Conservation (phyloP, 2,797 vertebrate species). For the Aotus griseimembra region DNA sequence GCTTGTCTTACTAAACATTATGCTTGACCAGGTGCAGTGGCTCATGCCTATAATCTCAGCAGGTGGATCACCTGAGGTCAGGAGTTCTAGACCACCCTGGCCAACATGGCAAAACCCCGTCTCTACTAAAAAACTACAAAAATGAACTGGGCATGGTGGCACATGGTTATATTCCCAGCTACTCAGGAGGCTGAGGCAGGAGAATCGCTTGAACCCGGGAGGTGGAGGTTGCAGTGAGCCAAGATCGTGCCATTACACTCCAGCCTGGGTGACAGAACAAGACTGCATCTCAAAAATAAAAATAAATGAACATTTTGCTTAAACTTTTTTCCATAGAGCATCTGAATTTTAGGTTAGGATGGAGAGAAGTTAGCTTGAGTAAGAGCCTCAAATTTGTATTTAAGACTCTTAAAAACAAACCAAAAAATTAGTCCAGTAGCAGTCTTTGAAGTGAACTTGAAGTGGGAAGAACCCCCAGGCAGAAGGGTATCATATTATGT, state of each 20-base stretch:
- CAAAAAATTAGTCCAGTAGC: neutral
- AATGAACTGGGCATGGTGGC: neutral
- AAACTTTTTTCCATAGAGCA: neutral
- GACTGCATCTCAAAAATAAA: neutral
- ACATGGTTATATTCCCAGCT: neutral
- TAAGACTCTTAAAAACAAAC: neutral
- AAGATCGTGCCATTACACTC: neutral
- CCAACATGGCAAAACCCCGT: neutral
- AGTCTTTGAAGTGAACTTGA: neutral
- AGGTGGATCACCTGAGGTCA: neutral
- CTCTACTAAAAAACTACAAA: neutral
- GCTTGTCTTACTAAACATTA: neutral
- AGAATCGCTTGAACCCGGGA: neutral
- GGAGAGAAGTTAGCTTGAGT: neutral
- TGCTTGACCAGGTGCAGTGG: neutral
- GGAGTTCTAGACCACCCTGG: neutral
- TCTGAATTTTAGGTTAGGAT: neutral
- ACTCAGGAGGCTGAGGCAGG: neutral
- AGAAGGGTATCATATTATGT: neutral
- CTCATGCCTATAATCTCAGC: neutral
- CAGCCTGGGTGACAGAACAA: neutral
- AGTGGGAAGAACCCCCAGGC: neutral
- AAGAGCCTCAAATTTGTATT: neutral
- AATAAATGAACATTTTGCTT: neutral
- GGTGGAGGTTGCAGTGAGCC: neutral